Conservation (phyloP, 2,888 invertebrate species). For the Cartodere bifasciata region DNA sequence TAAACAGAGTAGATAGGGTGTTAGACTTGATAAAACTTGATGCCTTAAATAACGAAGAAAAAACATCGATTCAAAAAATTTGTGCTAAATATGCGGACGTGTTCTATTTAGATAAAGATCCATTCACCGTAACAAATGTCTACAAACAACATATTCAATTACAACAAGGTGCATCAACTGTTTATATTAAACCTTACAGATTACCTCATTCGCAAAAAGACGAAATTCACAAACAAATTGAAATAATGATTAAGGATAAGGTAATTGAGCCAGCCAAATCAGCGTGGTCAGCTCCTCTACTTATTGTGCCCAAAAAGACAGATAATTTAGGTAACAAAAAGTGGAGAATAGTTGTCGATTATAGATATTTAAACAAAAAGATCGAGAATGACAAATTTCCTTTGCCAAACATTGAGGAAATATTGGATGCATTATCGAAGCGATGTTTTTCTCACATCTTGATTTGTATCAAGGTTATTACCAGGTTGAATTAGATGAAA, state of each 20-base stretch:
- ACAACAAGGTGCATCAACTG: constrained; percentile 11
- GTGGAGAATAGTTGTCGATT: constrained; percentile 15
- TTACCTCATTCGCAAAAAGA: constrained; percentile 16
- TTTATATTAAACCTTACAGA: constrained; percentile 16
- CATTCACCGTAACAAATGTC: constrained; percentile 16
- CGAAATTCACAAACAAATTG: constrained; percentile 16
- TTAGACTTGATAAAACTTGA: constrained; percentile 12
- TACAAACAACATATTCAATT: constrained; percentile 15
- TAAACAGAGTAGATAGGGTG: constrained; percentile 12
- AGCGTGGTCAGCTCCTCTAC: constrained; percentile 15
- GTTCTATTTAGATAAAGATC: constrained; percentile 14
- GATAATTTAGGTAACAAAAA: constrained; percentile 13
- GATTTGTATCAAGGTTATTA: constrained; percentile 19
- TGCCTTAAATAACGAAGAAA: constrained; percentile 12
- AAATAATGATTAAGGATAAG: constrained; percentile 15
- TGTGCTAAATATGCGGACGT: constrained; percentile 15
- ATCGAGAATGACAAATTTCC: constrained; percentile 16
- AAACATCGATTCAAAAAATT: constrained; percentile 11
- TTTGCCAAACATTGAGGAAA: constrained; percentile 18
- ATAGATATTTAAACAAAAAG: constrained; percentile 11
- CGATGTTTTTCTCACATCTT: constrained; percentile 19
- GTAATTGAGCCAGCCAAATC: constrained; percentile 17
- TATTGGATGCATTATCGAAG: constrained; percentile 18
- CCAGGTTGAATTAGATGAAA: constrained; percentile 17
- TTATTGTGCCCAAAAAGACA: constrained; percentile 15